Percentiles rank a stretch among this genome's conserved stretches.
Evolutionary conservation across 1,140 invertebrate species (phyloP).

Genomic region (Neodiprion pinetum): DNA sequence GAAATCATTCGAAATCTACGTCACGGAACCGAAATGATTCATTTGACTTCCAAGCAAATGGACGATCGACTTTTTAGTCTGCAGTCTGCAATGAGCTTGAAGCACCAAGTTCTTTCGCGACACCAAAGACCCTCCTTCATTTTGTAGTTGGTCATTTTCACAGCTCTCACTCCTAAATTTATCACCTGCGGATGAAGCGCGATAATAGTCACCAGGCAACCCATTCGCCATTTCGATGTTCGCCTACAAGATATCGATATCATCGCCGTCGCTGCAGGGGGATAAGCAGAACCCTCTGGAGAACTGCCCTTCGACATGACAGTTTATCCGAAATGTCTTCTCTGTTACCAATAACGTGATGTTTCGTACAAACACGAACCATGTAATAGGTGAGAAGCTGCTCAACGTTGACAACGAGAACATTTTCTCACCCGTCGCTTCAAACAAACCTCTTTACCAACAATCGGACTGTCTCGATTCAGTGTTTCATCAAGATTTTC

Average conservation of each 20-base stretch:
- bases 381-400: not conserved
- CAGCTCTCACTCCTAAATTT: not conserved
- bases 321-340: not conserved
- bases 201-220: not conserved
- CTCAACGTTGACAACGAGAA: not conserved
- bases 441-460: no score
- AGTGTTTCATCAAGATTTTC: no score
- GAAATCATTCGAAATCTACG: no score
- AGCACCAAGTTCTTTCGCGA: constrained; percentile 25
- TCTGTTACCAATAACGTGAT: not conserved
- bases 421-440: not conserved
- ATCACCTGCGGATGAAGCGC: not conserved
- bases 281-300: not conserved
- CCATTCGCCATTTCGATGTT: not conserved
- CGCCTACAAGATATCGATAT: not conserved
- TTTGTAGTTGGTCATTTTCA: not conserved
- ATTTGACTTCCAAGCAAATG: no score
- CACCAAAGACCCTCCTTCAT: not conserved
- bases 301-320: not conserved
- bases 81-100: not conserved
- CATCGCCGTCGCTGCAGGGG: not conserved
- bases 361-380: not conserved
- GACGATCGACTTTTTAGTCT: no score
- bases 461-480: no score
- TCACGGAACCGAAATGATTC: no score